Evolutionary conservation across 2,113 vertebrate genomes (phyloP).

Genomic region (Phainopepla nitens): DNA sequence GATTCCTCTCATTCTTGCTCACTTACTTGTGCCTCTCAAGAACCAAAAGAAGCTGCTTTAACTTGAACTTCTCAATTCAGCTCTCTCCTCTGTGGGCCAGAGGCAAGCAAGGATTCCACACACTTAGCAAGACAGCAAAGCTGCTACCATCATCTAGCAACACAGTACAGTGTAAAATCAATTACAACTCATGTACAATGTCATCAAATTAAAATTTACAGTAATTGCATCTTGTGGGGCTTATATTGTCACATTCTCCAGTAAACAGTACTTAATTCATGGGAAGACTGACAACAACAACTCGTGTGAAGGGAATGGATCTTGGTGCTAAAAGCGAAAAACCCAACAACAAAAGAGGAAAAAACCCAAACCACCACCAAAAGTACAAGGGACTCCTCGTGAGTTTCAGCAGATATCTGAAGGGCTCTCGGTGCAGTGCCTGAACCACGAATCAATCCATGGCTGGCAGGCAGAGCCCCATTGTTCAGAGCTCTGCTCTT

Average conservation of each 20-base stretch:
- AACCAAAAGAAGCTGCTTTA: background rate
- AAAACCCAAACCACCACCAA: background rate
- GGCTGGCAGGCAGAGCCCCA: background rate
- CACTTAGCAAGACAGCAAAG: background rate
- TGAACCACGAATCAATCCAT: background rate
- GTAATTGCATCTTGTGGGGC: background rate
- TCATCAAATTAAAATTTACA: background rate
- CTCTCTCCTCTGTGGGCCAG: background rate
- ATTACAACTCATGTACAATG: background rate
- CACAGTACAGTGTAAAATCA: background rate
- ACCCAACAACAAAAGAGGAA: fast-evolving
- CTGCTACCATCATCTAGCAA: background rate
- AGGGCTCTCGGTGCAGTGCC: background rate
- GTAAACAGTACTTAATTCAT: background rate
- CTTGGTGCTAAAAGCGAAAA: background rate
- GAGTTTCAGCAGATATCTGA: background rate
- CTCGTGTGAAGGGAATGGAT: background rate
- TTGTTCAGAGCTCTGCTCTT: slow-evolving; percentile 6
- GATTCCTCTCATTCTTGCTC: background rate
- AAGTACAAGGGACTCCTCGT: background rate
- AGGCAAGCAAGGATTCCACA: background rate
- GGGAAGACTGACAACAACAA: background rate
- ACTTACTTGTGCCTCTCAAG: background rate
- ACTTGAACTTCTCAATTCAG: background rate
- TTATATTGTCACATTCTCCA: background rate